A percentile compares a stretch with the other conserved stretches of the same genome.
These are phyloP conservation scores for Listrodromus nycthemerus DNA, from an alignment of 2,888 invertebrate species.

Conservation along the genomic window DNA sequence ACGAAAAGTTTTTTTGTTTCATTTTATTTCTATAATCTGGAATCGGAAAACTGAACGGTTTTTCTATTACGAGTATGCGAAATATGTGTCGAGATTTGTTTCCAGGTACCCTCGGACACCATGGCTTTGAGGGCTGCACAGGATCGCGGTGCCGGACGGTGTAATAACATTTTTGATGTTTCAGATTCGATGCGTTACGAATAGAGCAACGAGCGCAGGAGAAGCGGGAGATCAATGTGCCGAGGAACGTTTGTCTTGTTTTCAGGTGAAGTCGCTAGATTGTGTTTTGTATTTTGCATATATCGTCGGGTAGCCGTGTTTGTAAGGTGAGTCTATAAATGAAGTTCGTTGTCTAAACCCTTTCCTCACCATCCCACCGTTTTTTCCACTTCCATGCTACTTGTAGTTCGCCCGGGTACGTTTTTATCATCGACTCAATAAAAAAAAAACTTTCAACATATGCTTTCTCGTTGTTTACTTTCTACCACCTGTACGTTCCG, in stretches of 20 bases:
- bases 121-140: not conserved
- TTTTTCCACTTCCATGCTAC: constrained; percentile 66
- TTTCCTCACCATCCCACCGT: constrained; percentile 41
- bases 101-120: constrained; percentile 36
- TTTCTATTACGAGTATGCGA: constrained; percentile 55
- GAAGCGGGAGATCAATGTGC: not conserved
- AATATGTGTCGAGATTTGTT: constrained; percentile 42
- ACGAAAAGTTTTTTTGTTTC: not conserved
- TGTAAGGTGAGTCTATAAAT: constrained; percentile 76
- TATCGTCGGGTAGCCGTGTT: constrained; percentile 68
- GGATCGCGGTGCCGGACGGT: constrained; percentile 38
- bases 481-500: constrained; percentile 54
- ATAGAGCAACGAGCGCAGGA: constrained; percentile 1
- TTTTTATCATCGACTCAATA: constrained; percentile 73
- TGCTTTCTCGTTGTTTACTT: constrained; percentile 66
- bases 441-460: constrained; percentile 67
- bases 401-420: constrained; percentile 71
- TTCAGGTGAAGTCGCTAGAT: constrained; percentile 64
- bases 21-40: not conserved
- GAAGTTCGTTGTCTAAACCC: constrained; percentile 68
- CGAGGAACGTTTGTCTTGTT: constrained; percentile 54
- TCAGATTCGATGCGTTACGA: constrained; percentile 54
- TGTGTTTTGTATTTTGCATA: constrained; percentile 64
- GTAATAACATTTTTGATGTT: constrained; percentile 65
- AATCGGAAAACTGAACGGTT: constrained; percentile 57